Percentiles rank a stretch among this genome's conserved stretches.
These are phyloP conservation scores for Drosophila varians DNA, from an alignment of 1,140 invertebrate species.

Conservation along the genomic window DNA sequence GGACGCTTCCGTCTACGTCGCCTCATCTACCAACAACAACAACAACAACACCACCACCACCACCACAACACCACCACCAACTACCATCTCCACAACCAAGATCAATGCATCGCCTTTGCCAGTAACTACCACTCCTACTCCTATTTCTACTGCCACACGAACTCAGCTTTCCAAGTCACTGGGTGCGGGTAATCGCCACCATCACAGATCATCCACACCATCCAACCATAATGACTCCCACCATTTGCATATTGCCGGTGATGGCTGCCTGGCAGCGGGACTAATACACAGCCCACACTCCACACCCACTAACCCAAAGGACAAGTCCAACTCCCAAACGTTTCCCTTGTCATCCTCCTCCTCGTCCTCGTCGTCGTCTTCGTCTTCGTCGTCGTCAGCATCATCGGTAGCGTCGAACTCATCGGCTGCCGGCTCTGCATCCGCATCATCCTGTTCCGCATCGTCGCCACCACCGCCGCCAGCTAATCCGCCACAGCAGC, in stretches of 20 bases:
- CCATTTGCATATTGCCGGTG: slow-evolving; percentile 56
- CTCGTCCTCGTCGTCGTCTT: slow-evolving; percentile 56
- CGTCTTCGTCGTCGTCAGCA: slow-evolving; percentile 36
- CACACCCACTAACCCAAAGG: slow-evolving; percentile 38
- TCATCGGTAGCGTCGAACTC: slow-evolving; percentile 36
- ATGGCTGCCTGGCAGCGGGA: slow-evolving; percentile 59
- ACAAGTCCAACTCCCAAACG: slow-evolving; percentile 55
- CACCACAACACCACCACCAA: slow-evolving; percentile 26
- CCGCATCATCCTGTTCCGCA: slow-evolving; percentile 28
- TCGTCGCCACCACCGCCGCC: slow-evolving; percentile 46
- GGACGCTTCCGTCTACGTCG: slow-evolving; percentile 38
- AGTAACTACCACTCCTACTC: slow-evolving; percentile 83
- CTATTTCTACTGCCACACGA: slow-evolving; percentile 65
- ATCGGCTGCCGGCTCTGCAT: slow-evolving; percentile 32
- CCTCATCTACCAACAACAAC: slow-evolving; percentile 52
- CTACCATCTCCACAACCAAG: slow-evolving; percentile 15
- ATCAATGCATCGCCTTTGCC: slow-evolving; percentile 64
- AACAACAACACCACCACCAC: slow-evolving; percentile 32
- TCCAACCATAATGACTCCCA: slow-evolving; percentile 6
- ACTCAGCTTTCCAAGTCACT: slow-evolving; percentile 40
- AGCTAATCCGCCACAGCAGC: slow-evolving; percentile 41
- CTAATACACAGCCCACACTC: slow-evolving; percentile 41
- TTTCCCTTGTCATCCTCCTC: slow-evolving; percentile 58
- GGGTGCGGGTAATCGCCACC: slow-evolving; percentile 34
- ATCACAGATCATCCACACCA: slow-evolving; percentile 38